Conservation (phyloP, 2,113 vertebrate species). For the Lampris incognitus region DNA sequence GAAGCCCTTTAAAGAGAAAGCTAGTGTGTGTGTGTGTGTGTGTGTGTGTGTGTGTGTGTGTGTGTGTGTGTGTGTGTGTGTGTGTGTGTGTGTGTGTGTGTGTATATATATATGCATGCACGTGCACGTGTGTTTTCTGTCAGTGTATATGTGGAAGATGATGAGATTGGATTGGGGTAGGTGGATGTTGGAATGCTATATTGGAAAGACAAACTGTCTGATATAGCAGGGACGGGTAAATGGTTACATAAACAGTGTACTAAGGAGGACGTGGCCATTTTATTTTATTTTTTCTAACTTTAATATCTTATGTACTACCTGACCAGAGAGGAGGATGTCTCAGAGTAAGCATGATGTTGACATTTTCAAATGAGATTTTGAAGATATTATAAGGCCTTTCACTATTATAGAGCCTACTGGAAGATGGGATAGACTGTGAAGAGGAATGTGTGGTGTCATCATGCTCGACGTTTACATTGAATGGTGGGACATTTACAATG, state of each 20-base stretch:
- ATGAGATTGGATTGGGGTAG: slow-evolving; percentile 2
- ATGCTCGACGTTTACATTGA: slow-evolving; percentile 16
- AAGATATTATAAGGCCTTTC: neutral
- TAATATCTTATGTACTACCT: too few relatives aligned
- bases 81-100: too few relatives aligned
- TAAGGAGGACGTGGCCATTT: too few relatives aligned
- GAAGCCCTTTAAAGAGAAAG: neutral
- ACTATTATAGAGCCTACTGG: neutral
- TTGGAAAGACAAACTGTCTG: neutral
- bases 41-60: slow-evolving; percentile 6
- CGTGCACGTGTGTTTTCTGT: too few relatives aligned
- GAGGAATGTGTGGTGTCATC: slow-evolving; percentile 22
- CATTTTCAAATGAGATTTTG: slow-evolving; percentile 1
- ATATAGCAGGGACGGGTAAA: neutral
- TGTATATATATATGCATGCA: too few relatives aligned
- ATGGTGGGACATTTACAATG: too few relatives aligned
- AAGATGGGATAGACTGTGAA: slow-evolving; percentile 14
- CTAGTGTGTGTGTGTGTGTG: slow-evolving; percentile 7
- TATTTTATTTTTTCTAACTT: too few relatives aligned
- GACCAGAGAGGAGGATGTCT: slow-evolving; percentile 3
- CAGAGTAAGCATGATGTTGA: slow-evolving; percentile 2
- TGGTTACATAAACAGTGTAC: neutral
- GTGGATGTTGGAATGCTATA: neutral
- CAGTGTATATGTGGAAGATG: neutral
- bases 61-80: slow-evolving; percentile 9